Conservation (phyloP, 2,113 vertebrate genomes). For the Pongo abelii region DNA sequence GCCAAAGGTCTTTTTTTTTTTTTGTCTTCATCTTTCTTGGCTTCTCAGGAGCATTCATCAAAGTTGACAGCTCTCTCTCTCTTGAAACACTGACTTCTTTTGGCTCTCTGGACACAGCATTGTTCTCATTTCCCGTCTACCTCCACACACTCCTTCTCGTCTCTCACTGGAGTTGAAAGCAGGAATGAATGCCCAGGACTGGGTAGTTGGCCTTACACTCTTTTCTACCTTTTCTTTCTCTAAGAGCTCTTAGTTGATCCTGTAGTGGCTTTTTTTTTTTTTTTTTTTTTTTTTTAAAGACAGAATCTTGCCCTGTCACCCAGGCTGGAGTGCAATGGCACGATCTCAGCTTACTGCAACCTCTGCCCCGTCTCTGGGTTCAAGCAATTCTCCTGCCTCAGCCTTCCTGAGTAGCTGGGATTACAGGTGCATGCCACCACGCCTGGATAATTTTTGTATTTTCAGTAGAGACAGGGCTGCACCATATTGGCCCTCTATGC, state of each 20-base stretch:
- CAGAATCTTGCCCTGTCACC: no score
- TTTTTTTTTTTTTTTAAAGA: no score
- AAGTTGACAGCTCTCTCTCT: neutral
- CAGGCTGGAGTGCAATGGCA: no score
- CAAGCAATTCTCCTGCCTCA: no score
- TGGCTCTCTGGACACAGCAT: neutral
- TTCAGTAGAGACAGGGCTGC: no score
- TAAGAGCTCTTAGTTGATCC: neutral
- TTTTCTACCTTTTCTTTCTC: neutral
- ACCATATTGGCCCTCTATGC: no score
- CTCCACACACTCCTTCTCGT: fast-evolving
- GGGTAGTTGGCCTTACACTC: neutral
- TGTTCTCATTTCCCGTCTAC: neutral
- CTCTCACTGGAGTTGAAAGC: neutral
- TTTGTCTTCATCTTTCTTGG: neutral
- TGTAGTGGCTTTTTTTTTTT: no score
- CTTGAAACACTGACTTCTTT: neutral
- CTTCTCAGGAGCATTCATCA: neutral
- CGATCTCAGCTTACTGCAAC: no score
- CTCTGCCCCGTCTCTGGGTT: no score
- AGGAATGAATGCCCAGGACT: neutral
- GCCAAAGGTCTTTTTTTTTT: neutral
- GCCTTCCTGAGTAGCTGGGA: no score
- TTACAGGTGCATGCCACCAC: no score
- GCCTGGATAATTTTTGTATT: no score